phyloP scores from a whole-genome alignment of 2,113 vertebrate genomes.

The Syngnathus typhle region DNA sequence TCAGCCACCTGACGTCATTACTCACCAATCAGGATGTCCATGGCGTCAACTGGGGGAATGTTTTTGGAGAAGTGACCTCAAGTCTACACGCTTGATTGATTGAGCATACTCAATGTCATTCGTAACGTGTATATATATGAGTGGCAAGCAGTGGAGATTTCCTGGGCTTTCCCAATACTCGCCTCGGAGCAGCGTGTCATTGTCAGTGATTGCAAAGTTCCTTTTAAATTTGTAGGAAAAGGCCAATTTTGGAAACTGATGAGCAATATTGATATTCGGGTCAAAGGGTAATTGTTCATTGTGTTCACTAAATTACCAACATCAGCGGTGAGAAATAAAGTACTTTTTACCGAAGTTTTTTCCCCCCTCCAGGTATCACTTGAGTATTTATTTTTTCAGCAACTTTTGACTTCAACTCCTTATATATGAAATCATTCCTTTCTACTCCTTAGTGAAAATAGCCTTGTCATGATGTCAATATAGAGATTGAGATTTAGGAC shows the following conservation, averaged over 20 bases:
- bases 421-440: background rate
- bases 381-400: background rate
- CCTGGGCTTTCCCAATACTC: slow-evolving; percentile 39
- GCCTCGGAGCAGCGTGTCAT: slow-evolving; percentile 8
- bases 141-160: background rate
- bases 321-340: background rate
- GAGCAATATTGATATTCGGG: background rate
- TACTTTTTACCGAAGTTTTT: background rate
- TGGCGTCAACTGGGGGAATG: slow-evolving; percentile 34
- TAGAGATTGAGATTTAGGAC: no score
- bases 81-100: slow-evolving; percentile 32
- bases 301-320: no score
- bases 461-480: background rate
- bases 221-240: background rate
- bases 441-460: background rate
- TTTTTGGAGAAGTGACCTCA: slow-evolving; percentile 39
- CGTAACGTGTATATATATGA: slow-evolving; percentile 29
- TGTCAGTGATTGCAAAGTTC: slow-evolving; percentile 8
- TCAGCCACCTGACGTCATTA: slow-evolving; percentile 30
- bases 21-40: slow-evolving; percentile 64
- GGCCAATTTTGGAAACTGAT: background rate
- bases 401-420: background rate
- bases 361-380: background rate
- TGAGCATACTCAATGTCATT: background rate
- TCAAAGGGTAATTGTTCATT: background rate